Conservation (phyloP, 2,888 invertebrate genomes). For the Euplagia quadripunctaria region DNA sequence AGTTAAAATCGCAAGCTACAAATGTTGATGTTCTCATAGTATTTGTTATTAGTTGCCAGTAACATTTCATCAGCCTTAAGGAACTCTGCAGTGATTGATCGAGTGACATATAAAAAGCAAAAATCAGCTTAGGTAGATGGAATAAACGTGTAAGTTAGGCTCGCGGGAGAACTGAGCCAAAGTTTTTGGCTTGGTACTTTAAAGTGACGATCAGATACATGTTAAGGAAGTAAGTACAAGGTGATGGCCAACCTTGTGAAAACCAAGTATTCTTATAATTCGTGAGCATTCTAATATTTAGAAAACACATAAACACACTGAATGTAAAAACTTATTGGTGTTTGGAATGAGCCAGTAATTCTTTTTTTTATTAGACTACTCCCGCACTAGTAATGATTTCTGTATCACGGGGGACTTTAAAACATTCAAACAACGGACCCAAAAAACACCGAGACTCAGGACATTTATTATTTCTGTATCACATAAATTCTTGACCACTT, state of each 20-base stretch:
- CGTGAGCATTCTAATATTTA: too few species aligned
- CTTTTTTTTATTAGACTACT: not conserved
- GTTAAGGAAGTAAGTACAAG: not conserved
- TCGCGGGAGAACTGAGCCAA: not conserved
- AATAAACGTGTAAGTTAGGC: not conserved
- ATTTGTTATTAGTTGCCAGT: not conserved
- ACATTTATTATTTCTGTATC: too few species aligned
- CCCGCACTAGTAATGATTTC: too few species aligned
- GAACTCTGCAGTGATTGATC: not conserved
- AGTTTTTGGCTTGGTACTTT: not conserved
- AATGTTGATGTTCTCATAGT: too few species aligned
- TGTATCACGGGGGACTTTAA: too few species aligned
- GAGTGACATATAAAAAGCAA: not conserved
- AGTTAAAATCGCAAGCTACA: too few species aligned
- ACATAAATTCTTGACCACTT: too few species aligned
- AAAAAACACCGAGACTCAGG: too few species aligned
- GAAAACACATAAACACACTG: not conserved
- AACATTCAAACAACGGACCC: too few species aligned
- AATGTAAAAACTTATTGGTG: not conserved
- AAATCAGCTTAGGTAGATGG: not conserved
- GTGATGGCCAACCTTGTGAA: too few species aligned
- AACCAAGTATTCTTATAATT: not conserved
- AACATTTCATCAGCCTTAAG: not conserved
- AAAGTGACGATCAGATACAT: not conserved
- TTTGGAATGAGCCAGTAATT: not conserved